phyloP scores from a whole-genome alignment of 2,888 invertebrate genomes.

The Galerucella calmariensis region DNA sequence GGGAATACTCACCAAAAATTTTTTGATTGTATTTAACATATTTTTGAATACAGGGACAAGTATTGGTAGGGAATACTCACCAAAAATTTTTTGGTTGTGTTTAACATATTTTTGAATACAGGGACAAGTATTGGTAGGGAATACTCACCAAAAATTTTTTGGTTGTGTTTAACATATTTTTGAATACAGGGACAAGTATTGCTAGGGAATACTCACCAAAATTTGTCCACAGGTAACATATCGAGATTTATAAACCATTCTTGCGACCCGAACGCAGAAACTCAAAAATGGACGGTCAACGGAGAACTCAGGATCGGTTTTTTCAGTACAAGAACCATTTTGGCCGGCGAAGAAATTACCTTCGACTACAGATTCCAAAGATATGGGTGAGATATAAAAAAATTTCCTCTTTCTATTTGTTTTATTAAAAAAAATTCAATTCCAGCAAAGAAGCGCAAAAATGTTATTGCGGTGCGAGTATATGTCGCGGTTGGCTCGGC shows the following conservation, averaged over 20 bases:
- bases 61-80: too few relatives aligned
- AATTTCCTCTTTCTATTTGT: background rate
- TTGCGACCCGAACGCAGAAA: slow-evolving; percentile 98
- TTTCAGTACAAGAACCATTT: slow-evolving; percentile 87
- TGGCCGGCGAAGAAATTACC: slow-evolving; percentile 93
- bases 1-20: too few relatives aligned
- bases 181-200: too few relatives aligned
- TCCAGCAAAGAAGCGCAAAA: slow-evolving; percentile 93
- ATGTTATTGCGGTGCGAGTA: slow-evolving; percentile 90
- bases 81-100: too few relatives aligned
- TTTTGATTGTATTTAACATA: too few relatives aligned
- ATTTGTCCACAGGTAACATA: slow-evolving; percentile 74
- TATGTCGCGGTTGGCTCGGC: slow-evolving; percentile 96
- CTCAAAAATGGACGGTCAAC: slow-evolving; percentile 97
- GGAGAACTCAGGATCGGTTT: slow-evolving; percentile 96
- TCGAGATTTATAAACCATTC: slow-evolving; percentile 99
- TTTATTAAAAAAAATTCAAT: slow-evolving; percentile 16
- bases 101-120: too few relatives aligned
- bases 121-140: too few relatives aligned
- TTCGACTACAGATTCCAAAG: slow-evolving; percentile 99
- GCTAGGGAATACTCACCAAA: too few relatives aligned
- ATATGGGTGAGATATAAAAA: slow-evolving; percentile 78
- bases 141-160: too few relatives aligned
- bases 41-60: too few relatives aligned
- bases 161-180: too few relatives aligned